Evolutionary conservation across 2,888 invertebrate genomes (phyloP).

Genomic region (Scaeva pyrastri): DNA sequence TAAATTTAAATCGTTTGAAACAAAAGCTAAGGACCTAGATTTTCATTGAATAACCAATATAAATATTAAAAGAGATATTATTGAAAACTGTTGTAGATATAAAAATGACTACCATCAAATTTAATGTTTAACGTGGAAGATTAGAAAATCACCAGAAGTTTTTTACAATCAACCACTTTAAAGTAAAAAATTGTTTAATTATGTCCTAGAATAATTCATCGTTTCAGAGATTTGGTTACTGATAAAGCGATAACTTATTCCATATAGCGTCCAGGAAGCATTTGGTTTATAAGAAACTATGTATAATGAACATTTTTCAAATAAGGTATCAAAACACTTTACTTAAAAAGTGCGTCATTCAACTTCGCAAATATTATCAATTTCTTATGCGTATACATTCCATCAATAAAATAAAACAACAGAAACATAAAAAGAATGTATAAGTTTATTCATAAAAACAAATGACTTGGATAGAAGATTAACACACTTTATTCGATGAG

Average conservation of each 20-base stretch:
- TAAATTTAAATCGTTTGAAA: too few relatives aligned
- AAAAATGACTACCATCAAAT: too few relatives aligned
- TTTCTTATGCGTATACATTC: background rate
- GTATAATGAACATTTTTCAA: background rate
- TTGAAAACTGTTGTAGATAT: too few relatives aligned
- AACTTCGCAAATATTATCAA: background rate
- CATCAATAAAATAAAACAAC: background rate
- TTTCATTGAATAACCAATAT: too few relatives aligned
- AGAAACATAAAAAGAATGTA: background rate
- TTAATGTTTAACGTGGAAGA: too few relatives aligned
- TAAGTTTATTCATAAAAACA: background rate
- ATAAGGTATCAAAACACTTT: background rate
- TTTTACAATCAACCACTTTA: too few relatives aligned
- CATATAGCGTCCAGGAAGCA: background rate
- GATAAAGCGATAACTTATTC: background rate
- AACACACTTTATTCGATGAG: constrained; percentile 1
- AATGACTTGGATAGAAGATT: background rate
- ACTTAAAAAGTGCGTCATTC: background rate
- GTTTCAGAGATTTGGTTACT: background rate
- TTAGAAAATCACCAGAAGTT: too few relatives aligned
- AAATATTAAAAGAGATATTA: too few relatives aligned
- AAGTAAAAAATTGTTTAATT: too few relatives aligned
- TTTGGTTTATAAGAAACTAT: background rate
- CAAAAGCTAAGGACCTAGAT: too few relatives aligned
- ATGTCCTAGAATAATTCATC: too few relatives aligned